phyloP scores from a whole-genome alignment of 2,888 invertebrate genomes.

The Tetramorium bicarinatum region DNA sequence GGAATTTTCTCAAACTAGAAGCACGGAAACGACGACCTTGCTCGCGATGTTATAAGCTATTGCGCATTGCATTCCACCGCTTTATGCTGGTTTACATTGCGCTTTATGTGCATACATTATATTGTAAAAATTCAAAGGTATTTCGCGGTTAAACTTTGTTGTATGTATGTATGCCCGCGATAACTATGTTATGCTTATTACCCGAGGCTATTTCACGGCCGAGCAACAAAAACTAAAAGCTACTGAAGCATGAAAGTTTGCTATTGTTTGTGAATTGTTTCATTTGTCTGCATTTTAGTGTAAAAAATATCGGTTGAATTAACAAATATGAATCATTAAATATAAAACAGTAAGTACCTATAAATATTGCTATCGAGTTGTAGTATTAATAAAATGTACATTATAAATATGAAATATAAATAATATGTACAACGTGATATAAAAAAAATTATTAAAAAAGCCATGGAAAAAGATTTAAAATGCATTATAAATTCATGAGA shows the following conservation, averaged over 20 bases:
- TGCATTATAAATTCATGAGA: not conserved
- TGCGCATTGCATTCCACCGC: constrained; percentile 46
- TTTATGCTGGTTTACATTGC: constrained; percentile 35
- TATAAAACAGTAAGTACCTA: not conserved
- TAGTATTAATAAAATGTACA: not conserved
- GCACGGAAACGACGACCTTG: constrained; percentile 42
- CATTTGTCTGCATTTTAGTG: not conserved
- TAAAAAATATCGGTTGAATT: constrained; percentile 12
- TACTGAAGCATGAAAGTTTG: not conserved
- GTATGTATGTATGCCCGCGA: not conserved
- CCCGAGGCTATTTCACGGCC: constrained; percentile 18
- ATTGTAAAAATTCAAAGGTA: constrained; percentile 54
- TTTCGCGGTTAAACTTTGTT: constrained; percentile 43
- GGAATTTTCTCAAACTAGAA: constrained; percentile 52
- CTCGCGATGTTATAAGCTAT: constrained; percentile 37
- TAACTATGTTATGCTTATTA: constrained; percentile 22
- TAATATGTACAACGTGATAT: not conserved
- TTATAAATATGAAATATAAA: not conserved
- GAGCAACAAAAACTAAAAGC: constrained; percentile 16
- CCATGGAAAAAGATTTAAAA: not conserved
- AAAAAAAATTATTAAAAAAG: not conserved
- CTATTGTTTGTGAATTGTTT: constrained; percentile 18
- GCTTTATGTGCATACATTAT: constrained; percentile 32
- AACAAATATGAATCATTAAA: not conserved
- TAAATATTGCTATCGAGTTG: not conserved